These are phyloP conservation scores for Platorchestia sp. DNA, from an alignment of 1,140 invertebrate species.

Conservation along the genomic window DNA sequence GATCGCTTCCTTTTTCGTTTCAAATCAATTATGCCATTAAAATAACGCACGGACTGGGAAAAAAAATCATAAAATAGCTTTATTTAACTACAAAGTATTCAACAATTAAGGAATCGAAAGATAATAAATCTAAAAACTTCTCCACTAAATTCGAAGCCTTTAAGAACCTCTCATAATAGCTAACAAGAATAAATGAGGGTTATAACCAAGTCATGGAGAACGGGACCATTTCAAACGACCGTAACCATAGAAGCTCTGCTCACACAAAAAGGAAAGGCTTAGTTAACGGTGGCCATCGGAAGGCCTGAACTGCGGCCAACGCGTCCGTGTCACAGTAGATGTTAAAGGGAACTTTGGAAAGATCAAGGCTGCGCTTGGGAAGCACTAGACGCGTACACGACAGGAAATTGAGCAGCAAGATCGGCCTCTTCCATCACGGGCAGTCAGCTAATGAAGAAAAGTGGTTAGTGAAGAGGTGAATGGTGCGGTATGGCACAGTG, in stretches of 20 bases:
- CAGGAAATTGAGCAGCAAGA: neutral
- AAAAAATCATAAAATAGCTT: neutral
- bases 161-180: neutral
- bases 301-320: neutral
- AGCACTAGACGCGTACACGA: neutral
- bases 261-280: neutral
- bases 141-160: neutral
- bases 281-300: neutral
- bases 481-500: neutral
- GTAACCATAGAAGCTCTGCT: neutral
- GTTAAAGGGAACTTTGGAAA: neutral
- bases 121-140: neutral
- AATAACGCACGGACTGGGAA: neutral
- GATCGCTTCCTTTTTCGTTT: neutral
- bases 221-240: neutral
- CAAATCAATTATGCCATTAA: neutral
- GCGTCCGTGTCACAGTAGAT: neutral
- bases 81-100: neutral
- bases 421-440: neutral
- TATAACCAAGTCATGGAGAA: neutral
- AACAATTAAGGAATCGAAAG: neutral
- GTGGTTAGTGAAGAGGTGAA: neutral
- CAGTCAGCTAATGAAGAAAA: neutral
- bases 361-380: constrained; percentile 32
- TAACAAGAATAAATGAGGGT: neutral